Percentiles rank a stretch among this genome's conserved stretches.
phyloP scores from a whole-genome alignment of 2,888 invertebrate genomes.

The Callinectes sapidus region DNA sequence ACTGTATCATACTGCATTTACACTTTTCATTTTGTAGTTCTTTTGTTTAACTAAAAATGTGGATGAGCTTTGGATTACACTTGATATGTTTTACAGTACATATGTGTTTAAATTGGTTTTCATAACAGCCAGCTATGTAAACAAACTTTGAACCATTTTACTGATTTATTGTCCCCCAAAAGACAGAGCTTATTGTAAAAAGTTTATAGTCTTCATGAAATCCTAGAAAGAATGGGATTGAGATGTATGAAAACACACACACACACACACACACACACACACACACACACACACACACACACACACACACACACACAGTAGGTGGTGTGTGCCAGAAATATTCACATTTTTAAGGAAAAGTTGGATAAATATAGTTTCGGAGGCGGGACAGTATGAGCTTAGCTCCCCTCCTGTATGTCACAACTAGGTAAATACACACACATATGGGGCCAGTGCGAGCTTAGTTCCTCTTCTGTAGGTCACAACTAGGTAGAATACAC shows the following conservation, averaged over 20 bases:
- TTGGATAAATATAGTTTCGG: too few species aligned
- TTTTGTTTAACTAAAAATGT: not conserved
- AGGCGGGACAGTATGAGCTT: too few species aligned
- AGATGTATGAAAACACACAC: not conserved
- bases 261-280: constrained; percentile 12
- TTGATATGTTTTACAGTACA: not conserved
- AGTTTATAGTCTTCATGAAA: not conserved
- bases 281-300: constrained; percentile 34
- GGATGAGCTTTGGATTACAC: not conserved
- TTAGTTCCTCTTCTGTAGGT: too few species aligned
- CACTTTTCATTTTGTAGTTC: not conserved
- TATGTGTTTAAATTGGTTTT: not conserved
- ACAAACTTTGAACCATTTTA: not conserved
- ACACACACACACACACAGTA: constrained; percentile 34
- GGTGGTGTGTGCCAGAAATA: too few species aligned
- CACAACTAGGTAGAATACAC: too few species aligned
- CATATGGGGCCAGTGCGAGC: too few species aligned
- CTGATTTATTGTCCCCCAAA: not conserved
- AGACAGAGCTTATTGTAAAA: not conserved
- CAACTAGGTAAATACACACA: too few species aligned
- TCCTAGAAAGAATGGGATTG: not conserved
- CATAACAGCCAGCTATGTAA: not conserved
- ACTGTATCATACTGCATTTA: constrained; percentile 1
- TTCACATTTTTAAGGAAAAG: too few species aligned
- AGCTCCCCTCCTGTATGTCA: too few species aligned